Base-by-base conservation (phyloP, 2,797 vertebrate genomes). In the Peromyscus nudipes region DNA sequence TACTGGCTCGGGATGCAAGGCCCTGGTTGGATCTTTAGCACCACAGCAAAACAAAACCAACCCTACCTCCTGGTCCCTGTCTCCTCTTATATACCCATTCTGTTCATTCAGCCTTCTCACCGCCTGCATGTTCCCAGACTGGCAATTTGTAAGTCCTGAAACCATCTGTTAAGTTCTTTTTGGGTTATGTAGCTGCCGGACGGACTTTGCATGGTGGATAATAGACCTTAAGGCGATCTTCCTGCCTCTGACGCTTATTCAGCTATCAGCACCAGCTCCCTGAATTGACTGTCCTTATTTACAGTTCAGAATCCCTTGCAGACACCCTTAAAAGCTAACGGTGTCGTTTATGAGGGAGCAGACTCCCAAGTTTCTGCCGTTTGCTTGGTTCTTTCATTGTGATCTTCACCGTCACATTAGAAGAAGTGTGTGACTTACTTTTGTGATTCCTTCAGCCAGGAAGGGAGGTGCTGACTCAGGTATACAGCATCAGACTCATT, bases 321-420 rank as follows among this genome's bases (percentile, higher is more conserved):
- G 89, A 57, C 49, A 79, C 52, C 34, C 37, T 91, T 93, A 76
- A 69, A 89, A 81, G 71, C 62, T 83, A 82, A 55, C 64, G 91
- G 0, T 79, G 49, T n/a, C 9, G 2, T 92, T 95, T 95, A 60
- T 86, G 82, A 91, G 73, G 69, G 92, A 96, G 94, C 76, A 95
- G 34, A 93, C 96, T 95, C 81, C 89, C 37, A 65, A 46, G 43
- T 92, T 11, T 92, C 80, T 92, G 46, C 89, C 76, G 31, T 82
- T 95, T 94, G 40, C 79, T 96, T 86, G 87, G 43, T 90, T 96
- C 67, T 81, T 43, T 96, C 67, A 94, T 77, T 60, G 62, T 95
- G 91, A 89, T 95, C 85, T 92, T 97, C 60, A 93, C 29, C 40
- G 57, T 80, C 1, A 3, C 69, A 64, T 64, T 92, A 64, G 21